phyloP scores from a whole-genome alignment of 2,888 invertebrate genomes.

The Drosophila nr. perissopoda region DNA sequence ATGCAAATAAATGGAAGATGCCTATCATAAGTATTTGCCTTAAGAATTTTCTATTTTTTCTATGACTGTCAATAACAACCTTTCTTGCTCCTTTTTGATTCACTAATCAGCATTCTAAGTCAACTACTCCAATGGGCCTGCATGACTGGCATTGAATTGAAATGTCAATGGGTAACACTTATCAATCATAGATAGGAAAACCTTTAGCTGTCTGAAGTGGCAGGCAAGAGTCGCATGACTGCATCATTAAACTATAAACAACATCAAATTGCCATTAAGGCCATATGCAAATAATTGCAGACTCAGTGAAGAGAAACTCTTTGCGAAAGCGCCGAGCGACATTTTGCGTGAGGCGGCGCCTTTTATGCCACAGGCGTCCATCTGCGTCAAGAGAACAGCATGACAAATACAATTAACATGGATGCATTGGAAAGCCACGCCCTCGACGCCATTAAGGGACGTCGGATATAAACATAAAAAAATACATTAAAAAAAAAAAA shows the following conservation, averaged over 20 bases:
- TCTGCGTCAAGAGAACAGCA: slow-evolving; percentile 61
- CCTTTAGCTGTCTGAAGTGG: slow-evolving; percentile 37
- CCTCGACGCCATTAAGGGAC: slow-evolving; percentile 72
- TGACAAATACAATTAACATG: slow-evolving; percentile 81
- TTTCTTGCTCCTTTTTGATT: slow-evolving; percentile 13
- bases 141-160: slow-evolving; percentile 33
- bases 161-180: slow-evolving; percentile 65
- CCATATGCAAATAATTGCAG: slow-evolving; percentile 77
- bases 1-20: slow-evolving; percentile 18
- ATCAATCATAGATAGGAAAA: slow-evolving; percentile 69
- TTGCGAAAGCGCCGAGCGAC: slow-evolving; percentile 48
- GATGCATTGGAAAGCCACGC: slow-evolving; percentile 69
- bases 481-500: slow-evolving; percentile 9
- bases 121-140: slow-evolving; percentile 9
- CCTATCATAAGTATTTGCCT: slow-evolving; percentile 40
- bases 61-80: slow-evolving; percentile 3
- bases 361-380: slow-evolving; percentile 61
- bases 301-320: slow-evolving; percentile 50
- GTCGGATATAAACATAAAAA: slow-evolving; percentile 29
- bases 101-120: slow-evolving; percentile 21
- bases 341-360: slow-evolving; percentile 65
- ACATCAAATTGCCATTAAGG: slow-evolving; percentile 79
- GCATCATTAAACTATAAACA: slow-evolving; percentile 77
- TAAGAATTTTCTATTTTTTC: slow-evolving; percentile 10
- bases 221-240: slow-evolving; percentile 58